Base-by-base conservation (phyloP, 1,140 invertebrate species). In the Leptoteleia sp. region DNA sequence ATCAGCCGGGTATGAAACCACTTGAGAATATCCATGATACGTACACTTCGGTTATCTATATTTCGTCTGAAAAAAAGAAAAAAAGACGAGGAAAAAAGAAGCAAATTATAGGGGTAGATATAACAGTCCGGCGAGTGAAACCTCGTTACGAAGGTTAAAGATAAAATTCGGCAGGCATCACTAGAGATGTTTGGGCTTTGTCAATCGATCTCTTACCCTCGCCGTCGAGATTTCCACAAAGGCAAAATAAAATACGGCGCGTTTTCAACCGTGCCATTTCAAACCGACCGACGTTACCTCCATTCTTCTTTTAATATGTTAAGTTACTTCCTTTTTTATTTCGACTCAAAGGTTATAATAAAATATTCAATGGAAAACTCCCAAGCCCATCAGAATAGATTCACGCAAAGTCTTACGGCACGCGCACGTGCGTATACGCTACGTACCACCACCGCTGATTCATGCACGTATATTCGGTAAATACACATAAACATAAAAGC, bases 331-430 rank as follows among this genome's bases (percentile, higher is more conserved):
- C 9, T 52, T 25, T 54, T 55, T 47, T 22, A 22, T 22, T 22
- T 13, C n/a, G 22, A 17, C 48, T 52, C 43, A 76, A 50, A 81
- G 75, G 76, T 83, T 65, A n/a, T n/a, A n/a, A 70, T 81, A 75
- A 84, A 87, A 84, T 87, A 87, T 86, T 86, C 83, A 73, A 86
- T 85, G 83, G 81, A 85, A 80, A 75, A 83, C 81, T 82, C 82
- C 81, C 81, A 83, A 78, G 64, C 50, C 71, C 73, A 84, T 85
- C 81, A 68, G 83, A 82, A 84, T 84, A 82, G 76, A 62, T 77
- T 65, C 45, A 22, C 38, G 19, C 40, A 37, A 65, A 77, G 59
- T 65, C 61, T 54, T 48, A 48, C 4, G 33, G 25, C 67, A 48
- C 55, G 45, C 48, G 61, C 22, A 47, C 35, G 48, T 68, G 52